phyloP scores from a whole-genome alignment of 2,888 invertebrate genomes.

The Rhaphigaster nebulosa region DNA sequence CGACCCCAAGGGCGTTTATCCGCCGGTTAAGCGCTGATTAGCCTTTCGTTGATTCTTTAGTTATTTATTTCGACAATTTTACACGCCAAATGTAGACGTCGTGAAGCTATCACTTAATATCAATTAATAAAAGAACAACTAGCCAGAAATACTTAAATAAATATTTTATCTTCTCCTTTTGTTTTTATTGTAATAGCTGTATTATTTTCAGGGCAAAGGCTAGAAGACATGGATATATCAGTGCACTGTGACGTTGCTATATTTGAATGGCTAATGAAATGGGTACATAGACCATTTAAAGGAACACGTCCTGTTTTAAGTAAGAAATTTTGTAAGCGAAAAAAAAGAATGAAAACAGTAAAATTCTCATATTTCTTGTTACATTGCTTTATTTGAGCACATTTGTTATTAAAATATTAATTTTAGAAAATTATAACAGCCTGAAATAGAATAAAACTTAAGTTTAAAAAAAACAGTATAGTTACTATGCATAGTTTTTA shows the following conservation, averaged over 20 bases:
- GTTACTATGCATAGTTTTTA: too few relatives aligned
- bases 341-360: not conserved
- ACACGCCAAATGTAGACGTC: not conserved
- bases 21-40: too few relatives aligned
- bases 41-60: too few relatives aligned
- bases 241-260: conserved; percentile 97
- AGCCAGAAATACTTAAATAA: not conserved
- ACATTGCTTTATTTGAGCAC: too few relatives aligned
- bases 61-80: not conserved
- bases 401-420: too few relatives aligned
- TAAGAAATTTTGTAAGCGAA: conserved; percentile 20
- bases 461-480: too few relatives aligned
- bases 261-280: conserved; percentile 96
- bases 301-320: conserved; percentile 53
- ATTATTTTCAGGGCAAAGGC: conserved; percentile 73
- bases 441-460: too few relatives aligned
- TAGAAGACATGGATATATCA: conserved; percentile 95
- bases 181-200: not conserved
- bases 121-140: not conserved
- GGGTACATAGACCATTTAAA: conserved; percentile 74
- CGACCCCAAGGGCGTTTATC: too few relatives aligned
- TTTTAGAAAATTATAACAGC: too few relatives aligned
- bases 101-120: not conserved
- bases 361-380: not conserved
- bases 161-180: not conserved